Evolutionary conservation across 2,113 vertebrate species (phyloP), one percentile per base, ranked within the genome.

Genomic region (Telmatochromis sp.): DNA sequence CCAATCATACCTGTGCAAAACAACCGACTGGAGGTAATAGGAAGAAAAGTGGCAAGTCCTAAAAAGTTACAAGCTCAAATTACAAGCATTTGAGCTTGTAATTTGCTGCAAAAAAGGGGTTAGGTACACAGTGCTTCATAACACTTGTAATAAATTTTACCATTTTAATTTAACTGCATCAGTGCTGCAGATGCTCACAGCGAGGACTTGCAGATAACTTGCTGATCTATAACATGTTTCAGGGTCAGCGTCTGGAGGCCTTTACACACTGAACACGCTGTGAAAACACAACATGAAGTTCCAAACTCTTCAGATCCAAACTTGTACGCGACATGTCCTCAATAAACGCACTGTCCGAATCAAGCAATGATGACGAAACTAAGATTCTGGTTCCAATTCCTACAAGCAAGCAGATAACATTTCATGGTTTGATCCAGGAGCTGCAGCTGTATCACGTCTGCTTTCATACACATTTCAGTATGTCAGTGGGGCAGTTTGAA

Each of bases 21-120:
- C 0, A 70, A 42, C 65, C 2, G 3, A 6, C 65, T 15, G n/a
- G 65, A 40, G 0, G 35, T 70, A 23, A 23, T 42, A 70, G n/a
- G 11, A 70, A 70, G 65, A 70, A 70, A 42, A 42, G n/a, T 42
- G 33, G n/a, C 63, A 70, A 70, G 35, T 42, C n/a, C 35, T 70
- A 40, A 14, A 23, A 70, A 14, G n/a, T 70, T 70, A 35, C 28
- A 63, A 63, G 28, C 15, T 63, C 7, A 70, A 70, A 23, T 70
- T 40, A 9, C n/a, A 70, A 42, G 7, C 63, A 42, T 70, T 40
- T 40, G 7, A 68, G 35, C 35, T 68, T 40, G 33, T n/a, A 68
- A 21, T 8, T 21, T 68, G 35, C 63, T 40, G 35, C 19, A 21
- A 40, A 40, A 40, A 68, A 14, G n/a, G 65, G n/a, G 17, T 65